A percentile compares a stretch with the other conserved stretches of the same genome.
phyloP scores from a whole-genome alignment of 2,888 invertebrate genomes.

The Drosophila anomalipes region DNA sequence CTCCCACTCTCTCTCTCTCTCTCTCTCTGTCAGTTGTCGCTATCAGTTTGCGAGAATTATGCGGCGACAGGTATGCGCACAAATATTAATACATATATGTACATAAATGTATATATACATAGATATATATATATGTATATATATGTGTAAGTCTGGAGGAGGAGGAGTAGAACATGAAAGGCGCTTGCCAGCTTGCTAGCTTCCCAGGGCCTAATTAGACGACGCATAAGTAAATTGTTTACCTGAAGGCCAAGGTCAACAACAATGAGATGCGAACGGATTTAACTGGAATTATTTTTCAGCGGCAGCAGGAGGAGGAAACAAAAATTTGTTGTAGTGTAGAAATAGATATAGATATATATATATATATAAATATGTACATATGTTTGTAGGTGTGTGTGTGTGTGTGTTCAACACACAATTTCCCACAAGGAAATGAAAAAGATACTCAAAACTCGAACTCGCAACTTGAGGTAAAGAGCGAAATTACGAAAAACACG shows the following conservation, averaged over 20 bases:
- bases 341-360: not conserved
- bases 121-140: not conserved
- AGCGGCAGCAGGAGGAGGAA: constrained; percentile 34
- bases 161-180: constrained; percentile 50
- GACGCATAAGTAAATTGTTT: constrained; percentile 65
- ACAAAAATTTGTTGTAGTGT: constrained; percentile 18
- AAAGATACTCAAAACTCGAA: constrained; percentile 41
- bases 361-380: not conserved
- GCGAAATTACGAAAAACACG: constrained; percentile 58
- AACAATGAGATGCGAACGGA: constrained; percentile 65
- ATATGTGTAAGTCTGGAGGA: not conserved
- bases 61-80: constrained; percentile 54
- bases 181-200: constrained; percentile 41
- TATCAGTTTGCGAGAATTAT: constrained; percentile 49
- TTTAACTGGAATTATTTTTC: constrained; percentile 71
- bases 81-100: constrained; percentile 26
- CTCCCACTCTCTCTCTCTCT: not conserved
- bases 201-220: constrained; percentile 66
- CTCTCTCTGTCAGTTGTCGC: constrained; percentile 1
- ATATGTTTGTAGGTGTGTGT: constrained; percentile 10
- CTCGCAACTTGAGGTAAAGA: constrained; percentile 59
- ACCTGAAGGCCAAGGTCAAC: constrained; percentile 74
- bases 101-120: constrained; percentile 27
- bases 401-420: constrained; percentile 41
- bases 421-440: constrained; percentile 76